Base-by-base conservation (phyloP, 2,888 invertebrate species). In the Scaptomyza polygonia region DNA sequence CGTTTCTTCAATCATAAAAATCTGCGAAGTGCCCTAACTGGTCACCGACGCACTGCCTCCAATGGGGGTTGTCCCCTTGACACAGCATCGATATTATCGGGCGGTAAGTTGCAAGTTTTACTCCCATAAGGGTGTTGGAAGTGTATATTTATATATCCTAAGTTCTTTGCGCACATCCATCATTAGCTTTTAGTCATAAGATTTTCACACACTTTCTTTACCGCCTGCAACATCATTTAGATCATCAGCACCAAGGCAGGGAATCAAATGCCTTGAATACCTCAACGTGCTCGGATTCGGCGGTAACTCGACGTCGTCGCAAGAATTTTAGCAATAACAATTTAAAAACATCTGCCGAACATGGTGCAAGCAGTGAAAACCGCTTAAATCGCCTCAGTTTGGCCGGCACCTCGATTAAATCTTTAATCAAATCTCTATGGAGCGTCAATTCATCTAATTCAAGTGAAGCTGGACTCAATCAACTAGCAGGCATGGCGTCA, bases 351-450 rank as follows among this genome's bases (percentile, higher is more conserved):
- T 86, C 88, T 11, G 70, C 87, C 45, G 77, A 85, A 47, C 81
- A 89, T 42, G 81, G 86, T 2, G 82, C 87, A 30, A 86, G 84
- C 53, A 91, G 91, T 58, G 90, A 90, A 75, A 91, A 90, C 74
- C 89, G 91, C 30, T 61, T 90, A 56, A 90, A 92, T 82, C 90
- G 92, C 36, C 78, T 91, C 49, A 91, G 92, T 56, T 67, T 91
- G 64, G 91, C 90, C 1, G 91, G 91, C 40, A 91, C 91, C 52
- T 90, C 91, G n/a, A 89, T 91, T 36, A 91, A 92, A 65, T 91
- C 91, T 90, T 97, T 97, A 93, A 97, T 97, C 92, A 95, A 96
- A 89, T 97, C 97, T 45, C 93, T 97, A 71, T 97, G 97, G 97
- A 96, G 95, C 80, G 94, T 95, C 77, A 95, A 95, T 89, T 85